Conservation (phyloP, 2,888 invertebrate species). For the Luperina nickerlii region DNA sequence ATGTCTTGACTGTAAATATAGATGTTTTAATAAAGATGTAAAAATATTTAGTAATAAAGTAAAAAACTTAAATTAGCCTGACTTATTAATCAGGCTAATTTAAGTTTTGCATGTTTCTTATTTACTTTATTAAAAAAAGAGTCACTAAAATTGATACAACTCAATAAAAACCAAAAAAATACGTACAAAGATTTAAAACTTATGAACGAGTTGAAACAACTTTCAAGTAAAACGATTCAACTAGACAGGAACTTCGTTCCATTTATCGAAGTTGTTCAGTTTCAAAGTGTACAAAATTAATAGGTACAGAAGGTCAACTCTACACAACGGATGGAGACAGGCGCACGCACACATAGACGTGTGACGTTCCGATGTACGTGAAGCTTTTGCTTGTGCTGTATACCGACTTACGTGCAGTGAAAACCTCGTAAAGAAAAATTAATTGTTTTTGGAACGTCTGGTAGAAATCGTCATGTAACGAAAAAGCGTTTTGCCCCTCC, state of each 20-base stretch:
- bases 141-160: slow-evolving; percentile 7
- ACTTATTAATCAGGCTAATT: too few relatives aligned
- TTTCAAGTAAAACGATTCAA: slow-evolving; percentile 53
- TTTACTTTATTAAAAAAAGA: too few relatives aligned
- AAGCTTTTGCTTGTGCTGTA: not conserved
- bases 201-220: slow-evolving; percentile 56
- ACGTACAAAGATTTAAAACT: slow-evolving; percentile 41
- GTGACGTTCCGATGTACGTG: not conserved
- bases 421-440: not conserved
- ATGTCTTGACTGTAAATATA: too few relatives aligned
- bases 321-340: not conserved
- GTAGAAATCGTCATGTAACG: too few relatives aligned
- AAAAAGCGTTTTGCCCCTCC: too few relatives aligned
- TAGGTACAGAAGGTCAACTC: not conserved
- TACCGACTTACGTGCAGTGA: not conserved
- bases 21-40: too few relatives aligned
- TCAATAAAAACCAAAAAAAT: slow-evolving; percentile 37
- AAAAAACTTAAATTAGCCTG: not conserved
- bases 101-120: too few relatives aligned
- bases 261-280: slow-evolving; percentile 50
- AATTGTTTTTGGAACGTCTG: not conserved
- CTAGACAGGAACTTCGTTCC: slow-evolving; percentile 48
- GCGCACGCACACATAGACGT: not conserved
- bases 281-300: slow-evolving; percentile 18
- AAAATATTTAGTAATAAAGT: not conserved